Evolutionary conservation across 2,113 vertebrate species (phyloP).

Genomic region (Rhea pennata): DNA sequence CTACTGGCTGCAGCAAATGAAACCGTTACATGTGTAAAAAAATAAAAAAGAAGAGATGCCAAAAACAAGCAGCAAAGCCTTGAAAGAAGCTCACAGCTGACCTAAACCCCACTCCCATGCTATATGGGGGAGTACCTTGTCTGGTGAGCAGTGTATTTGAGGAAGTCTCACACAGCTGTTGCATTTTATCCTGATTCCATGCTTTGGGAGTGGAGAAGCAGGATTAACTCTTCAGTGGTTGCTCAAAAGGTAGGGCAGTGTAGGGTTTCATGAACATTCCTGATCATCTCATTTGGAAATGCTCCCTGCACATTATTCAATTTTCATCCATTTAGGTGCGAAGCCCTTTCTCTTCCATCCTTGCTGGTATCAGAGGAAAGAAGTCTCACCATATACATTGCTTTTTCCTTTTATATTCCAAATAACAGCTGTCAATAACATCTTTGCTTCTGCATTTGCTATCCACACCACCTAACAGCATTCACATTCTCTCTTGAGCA

Average conservation of each 20-base stretch:
- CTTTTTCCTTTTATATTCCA: background rate
- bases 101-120: rapidly evolving
- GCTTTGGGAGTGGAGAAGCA: background rate
- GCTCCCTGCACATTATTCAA: background rate
- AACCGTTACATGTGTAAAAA: background rate
- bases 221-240: background rate
- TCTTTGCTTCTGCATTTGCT: background rate
- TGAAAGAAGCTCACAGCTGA: background rate
- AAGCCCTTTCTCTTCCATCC: background rate
- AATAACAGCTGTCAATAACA: background rate
- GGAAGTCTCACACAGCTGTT: background rate
- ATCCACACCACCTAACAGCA: background rate
- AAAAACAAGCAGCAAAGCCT: background rate
- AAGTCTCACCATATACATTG: background rate
- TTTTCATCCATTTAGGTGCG: background rate
- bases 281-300: background rate
- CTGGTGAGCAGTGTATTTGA: background rate
- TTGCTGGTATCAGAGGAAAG: background rate
- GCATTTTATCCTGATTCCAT: background rate
- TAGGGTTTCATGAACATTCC: rapidly evolving
- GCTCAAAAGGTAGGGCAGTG: background rate
- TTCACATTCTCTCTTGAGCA: background rate
- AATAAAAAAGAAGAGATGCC: background rate
- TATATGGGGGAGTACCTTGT: rapidly evolving
- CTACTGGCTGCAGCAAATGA: background rate